Percentiles rank a stretch among this genome's conserved stretches.
These are phyloP conservation scores for Masticophis lateralis DNA, from an alignment of 2,797 vertebrate species.

Conservation along the genomic window DNA sequence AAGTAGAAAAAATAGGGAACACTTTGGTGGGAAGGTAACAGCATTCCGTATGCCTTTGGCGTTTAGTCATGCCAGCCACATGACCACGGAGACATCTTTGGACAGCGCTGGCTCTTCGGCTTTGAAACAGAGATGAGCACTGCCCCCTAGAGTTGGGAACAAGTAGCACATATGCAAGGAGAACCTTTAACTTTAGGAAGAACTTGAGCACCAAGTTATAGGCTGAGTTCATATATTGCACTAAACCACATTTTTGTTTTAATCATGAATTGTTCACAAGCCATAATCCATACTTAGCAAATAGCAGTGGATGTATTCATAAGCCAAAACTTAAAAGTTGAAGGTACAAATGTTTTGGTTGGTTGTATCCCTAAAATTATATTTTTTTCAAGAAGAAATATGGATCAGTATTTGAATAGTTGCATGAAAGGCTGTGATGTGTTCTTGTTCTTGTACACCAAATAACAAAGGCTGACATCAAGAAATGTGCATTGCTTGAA, in stretches of 20 bases:
- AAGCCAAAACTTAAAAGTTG: not conserved
- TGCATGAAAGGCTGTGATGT: not conserved
- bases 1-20: too few species aligned
- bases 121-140: too few species aligned
- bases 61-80: too few species aligned
- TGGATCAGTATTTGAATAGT: not conserved
- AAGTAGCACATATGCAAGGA: too few species aligned
- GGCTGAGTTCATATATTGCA: not conserved
- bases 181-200: too few species aligned
- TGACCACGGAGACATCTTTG: too few species aligned
- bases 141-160: too few species aligned
- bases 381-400: not conserved
- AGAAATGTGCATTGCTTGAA: not conserved
- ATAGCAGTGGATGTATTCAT: not conserved
- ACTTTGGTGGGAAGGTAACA: too few species aligned
- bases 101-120: too few species aligned
- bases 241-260: not conserved
- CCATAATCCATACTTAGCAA: not conserved
- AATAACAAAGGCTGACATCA: not conserved
- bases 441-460: not conserved
- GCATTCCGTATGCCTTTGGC: too few species aligned
- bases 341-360: not conserved
- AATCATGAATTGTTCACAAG: not conserved
- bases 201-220: too few species aligned
- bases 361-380: not conserved